Conservation (phyloP, 1,140 invertebrate species). For the Brachionus koreanus region DNA sequence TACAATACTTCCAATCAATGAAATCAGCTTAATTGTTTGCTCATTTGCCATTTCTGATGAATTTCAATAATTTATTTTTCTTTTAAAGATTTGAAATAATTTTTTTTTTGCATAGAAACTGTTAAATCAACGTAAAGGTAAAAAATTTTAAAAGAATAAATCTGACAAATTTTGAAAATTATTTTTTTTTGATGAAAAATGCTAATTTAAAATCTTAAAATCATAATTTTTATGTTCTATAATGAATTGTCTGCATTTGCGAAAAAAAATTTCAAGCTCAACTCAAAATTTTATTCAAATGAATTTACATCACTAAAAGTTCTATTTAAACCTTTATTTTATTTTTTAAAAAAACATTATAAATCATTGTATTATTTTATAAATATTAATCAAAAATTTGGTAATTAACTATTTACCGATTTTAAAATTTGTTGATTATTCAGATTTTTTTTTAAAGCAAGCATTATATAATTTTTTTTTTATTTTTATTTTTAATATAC, state of each 20-base stretch:
- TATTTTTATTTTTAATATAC: too few species aligned
- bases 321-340: too few species aligned
- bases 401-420: too few species aligned
- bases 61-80: neutral
- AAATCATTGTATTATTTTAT: neutral
- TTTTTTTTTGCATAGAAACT: neutral
- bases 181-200: neutral
- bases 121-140: neutral
- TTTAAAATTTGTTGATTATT: too few species aligned
- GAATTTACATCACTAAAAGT: too few species aligned
- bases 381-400: neutral
- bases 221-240: neutral
- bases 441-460: too few species aligned
- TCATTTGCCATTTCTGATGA: conserved; percentile 30
- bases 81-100: neutral
- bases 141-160: neutral
- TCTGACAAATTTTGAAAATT: neutral
- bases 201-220: neutral
- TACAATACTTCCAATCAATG: neutral
- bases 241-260: neutral
- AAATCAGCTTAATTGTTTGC: neutral
- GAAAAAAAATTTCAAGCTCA: neutral
- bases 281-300: too few species aligned
- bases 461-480: too few species aligned
- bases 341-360: too few species aligned